Base-by-base conservation (phyloP, 2,888 invertebrate genomes). In the Ectemnius continuus region DNA sequence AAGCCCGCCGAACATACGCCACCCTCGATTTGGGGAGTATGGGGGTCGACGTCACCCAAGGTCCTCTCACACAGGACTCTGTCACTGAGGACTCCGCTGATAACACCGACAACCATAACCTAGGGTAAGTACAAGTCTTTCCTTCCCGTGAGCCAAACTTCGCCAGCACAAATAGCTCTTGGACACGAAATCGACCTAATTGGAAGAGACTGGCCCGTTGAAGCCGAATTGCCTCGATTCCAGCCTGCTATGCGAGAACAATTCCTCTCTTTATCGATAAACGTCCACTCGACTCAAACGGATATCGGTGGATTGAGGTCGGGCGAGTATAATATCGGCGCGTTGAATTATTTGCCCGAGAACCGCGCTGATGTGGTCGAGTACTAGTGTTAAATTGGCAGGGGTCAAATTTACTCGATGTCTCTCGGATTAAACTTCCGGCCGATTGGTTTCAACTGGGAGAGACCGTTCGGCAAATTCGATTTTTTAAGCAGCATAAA, bases 11-110 rank as follows among this genome's bases (percentile, higher is more conserved):
- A 82, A 92, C 93, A 73, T 95, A 95, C 91, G 94, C 94, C 56
- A 91, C 93, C 71, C 92, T 95, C 75, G 94, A 95, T 90, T 93
- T 94, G 75, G 93, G 93, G 76, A 94, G 94, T 80, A 95, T 95
- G 94, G 95, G 95, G 26, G 94, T 95, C 62, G 94, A 95, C 88
- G 92, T 94, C 69, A 93, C 91, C 74, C 93, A 93, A 58, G 93
- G 93, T 45, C 94, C 94, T 13, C 90, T 93, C 65, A 92, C 92
- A 62, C 91, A 91, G 79, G 91, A 91, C 79, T 88, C 91, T 64
- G 90, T 92, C 64, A 91, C 92, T 81, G 87, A 88, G 72, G 90
- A 90, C 84, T 85, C 88, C 70, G 79, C 90, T 18, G 90, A 90
- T 77, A 91, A 91, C 81, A 91, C 91, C 60, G 91, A 91, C 84